Percentiles rank a stretch among this genome's conserved stretches.
Conservation (phyloP, 1,140 invertebrate species). For the Sesamia nonagrioides region DNA sequence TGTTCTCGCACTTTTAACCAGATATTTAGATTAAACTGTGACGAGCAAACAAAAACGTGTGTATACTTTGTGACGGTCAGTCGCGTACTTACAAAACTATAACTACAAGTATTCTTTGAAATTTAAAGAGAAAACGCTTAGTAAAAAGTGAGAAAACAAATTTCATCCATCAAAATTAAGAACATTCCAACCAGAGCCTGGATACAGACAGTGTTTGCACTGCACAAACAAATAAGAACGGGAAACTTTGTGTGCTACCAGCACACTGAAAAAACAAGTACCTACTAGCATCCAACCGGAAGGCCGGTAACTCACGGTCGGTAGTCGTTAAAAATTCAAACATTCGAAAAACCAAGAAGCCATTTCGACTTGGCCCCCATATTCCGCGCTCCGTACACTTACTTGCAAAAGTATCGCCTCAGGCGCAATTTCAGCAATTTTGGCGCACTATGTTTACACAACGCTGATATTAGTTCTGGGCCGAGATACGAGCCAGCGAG, state of each 20-base stretch:
- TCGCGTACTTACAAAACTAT: no score
- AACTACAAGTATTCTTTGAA: no score
- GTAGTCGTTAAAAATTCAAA: conserved; percentile 41
- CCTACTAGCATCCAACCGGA: not conserved
- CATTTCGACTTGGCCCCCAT: conserved; percentile 34
- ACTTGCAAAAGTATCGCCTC: conserved; percentile 52
- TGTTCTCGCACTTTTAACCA: no score
- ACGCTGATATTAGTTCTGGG: conserved; percentile 56
- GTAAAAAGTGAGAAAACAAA: not conserved
- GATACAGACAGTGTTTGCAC: not conserved
- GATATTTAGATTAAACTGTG: no score
- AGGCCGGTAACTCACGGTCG: conserved; percentile 19
- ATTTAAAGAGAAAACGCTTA: not conserved
- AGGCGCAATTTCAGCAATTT: conserved; percentile 56
- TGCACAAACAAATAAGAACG: not conserved
- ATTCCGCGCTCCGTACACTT: conserved; percentile 26
- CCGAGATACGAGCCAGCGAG: conserved; percentile 46
- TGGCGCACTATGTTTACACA: conserved; percentile 53
- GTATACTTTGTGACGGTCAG: no score
- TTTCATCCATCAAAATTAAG: not conserved
- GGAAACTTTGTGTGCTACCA: not conserved
- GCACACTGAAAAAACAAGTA: conserved; percentile 2
- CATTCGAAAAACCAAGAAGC: conserved; percentile 38
- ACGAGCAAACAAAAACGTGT: no score
- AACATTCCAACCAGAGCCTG: not conserved